phyloP scores from a whole-genome alignment of 2,113 vertebrate species.

The Bettongia penicillata region DNA sequence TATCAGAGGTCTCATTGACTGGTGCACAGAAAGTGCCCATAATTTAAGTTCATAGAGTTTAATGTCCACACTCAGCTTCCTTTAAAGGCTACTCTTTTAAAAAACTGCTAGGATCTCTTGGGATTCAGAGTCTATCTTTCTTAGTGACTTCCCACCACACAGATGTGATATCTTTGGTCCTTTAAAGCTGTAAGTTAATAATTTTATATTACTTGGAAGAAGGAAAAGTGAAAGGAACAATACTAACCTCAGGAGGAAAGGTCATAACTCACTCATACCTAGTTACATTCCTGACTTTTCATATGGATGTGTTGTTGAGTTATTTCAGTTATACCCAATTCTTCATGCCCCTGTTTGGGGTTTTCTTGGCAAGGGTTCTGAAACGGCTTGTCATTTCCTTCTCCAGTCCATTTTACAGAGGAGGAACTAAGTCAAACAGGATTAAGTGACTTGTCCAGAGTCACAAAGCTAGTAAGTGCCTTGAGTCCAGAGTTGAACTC shows the following conservation, averaged over 20 bases:
- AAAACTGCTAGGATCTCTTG: neutral
- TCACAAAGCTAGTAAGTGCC: too few species aligned
- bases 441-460: too few species aligned
- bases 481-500: too few species aligned
- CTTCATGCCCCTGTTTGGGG: too few species aligned
- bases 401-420: too few species aligned
- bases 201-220: neutral
- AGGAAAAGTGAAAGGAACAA: neutral
- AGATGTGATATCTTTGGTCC: neutral
- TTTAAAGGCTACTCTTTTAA: neutral
- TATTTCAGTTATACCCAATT: too few species aligned
- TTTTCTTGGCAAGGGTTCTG: too few species aligned
- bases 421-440: too few species aligned
- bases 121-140: neutral
- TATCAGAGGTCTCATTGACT: neutral
- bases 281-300: neutral
- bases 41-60: neutral
- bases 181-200: neutral
- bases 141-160: neutral
- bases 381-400: too few species aligned
- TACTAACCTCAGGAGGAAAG: neutral
- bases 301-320: neutral
- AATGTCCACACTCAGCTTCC: neutral
- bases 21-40: neutral
- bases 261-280: neutral